Base-by-base conservation (phyloP, 2,888 invertebrate genomes). In the Chydorus sphaericus region DNA sequence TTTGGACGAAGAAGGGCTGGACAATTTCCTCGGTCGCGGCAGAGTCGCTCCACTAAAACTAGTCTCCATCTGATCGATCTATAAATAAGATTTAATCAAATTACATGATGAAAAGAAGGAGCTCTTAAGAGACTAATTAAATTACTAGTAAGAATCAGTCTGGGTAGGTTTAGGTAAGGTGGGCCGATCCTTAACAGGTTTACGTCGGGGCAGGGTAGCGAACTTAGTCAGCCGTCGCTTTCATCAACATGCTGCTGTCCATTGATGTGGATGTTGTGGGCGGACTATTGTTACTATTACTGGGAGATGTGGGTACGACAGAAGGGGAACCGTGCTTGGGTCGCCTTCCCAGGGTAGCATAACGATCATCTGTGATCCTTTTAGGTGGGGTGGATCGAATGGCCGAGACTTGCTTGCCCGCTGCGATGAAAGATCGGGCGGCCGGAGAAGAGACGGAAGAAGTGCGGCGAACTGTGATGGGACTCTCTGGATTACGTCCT, bases 151-250 rank as follows among this genome's bases (percentile, higher is more conserved):
- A n/a, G n/a, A n/a, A n/a, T n/a, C n/a, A n/a, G n/a, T n/a, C n/a
- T n/a, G n/a, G n/a, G n/a, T n/a, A 7, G 39, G 10, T 44, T 44
- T 37, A 10, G 55, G 57, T 7, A 57, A 31, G 3, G 39, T n/a
- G 2, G 39, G 38, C 23, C 52, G 28, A 10, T 51, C 51, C 33
- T 57, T 53, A 11, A 39, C 29, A n/a, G 29, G 20, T 54, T 58
- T 58, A 18, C 57, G 57, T 14, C 58, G 52, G 20, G 58, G 58
- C 38, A 58, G 38, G 11, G 58, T 58, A n/a, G 56, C 58, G 28
- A 56, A 58, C 33, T 58, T 58, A 31, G n/a, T 58, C 58, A n/a
- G 51, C 48, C 37, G 57, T 31, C 38, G 36, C 53, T 44, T 56
- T 58, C 16, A 39, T 48, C 23, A 18, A 11, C 6, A 11, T n/a